Base-by-base conservation (phyloP, 2,888 invertebrate species). In the Spilosoma lubricipeda region DNA sequence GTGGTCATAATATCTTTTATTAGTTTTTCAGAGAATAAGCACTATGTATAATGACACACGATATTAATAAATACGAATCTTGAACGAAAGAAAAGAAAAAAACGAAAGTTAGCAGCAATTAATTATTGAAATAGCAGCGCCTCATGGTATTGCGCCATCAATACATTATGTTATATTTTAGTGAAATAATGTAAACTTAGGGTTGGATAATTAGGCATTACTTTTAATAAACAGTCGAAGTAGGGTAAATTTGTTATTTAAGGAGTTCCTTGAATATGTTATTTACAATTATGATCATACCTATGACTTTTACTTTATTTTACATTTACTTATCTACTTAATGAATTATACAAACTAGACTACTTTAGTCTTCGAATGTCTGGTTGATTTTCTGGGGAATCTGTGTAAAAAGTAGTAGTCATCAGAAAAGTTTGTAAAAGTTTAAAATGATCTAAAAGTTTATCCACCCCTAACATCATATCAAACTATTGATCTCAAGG, bases 1-100 rank as follows among this genome's bases (percentile, higher is more conserved):
- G 70, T 70, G 36, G 45, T 30, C 15, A 30, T 30, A 30, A 30
- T 63, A 63, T 42, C 66, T 59, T 70, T 67, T 70, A 67, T 74
- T 70, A 67, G 45, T 45, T 74, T 59, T 45, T n/a, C 52, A 36
- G 33, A 8, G 59, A 63, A 66, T 66, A 66, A 59, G 59, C 66
- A 59, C 70, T 45, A 66, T 36, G 39, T 30, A 56, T 27, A 45
- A 20, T 27, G 39, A 33, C n/a, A 36, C 3, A 5, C 33, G 30
- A 23, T 39, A 42, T 63, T 5, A 69, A 39, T 30, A 48, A 11
- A 45, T 18, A 13, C 13, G 27, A 30, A 13, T 30, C 15, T 59
- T 59, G 59, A 13, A 59, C 39, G 9, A 39, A 39, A 39, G 39
- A 39, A 11, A 39, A 9, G 39, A 9, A 39, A 39, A 59, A 27